Percentiles rank a stretch among this genome's conserved stretches.
phyloP scores from a whole-genome alignment of 2,888 invertebrate genomes.

The Polietes domitor region DNA sequence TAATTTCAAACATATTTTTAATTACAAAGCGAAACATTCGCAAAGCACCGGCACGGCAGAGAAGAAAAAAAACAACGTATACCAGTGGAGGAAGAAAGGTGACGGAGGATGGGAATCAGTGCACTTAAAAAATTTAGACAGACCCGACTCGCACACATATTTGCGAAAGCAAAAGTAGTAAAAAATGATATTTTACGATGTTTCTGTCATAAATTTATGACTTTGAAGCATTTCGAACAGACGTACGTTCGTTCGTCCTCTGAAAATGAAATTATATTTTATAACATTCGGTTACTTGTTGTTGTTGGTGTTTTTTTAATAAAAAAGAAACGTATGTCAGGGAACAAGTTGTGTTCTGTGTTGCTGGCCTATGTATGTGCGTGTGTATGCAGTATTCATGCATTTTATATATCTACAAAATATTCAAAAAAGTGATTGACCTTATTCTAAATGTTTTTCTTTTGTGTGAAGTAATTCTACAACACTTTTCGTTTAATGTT shows the following conservation, averaged over 20 bases:
- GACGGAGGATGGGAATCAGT: too few relatives aligned
- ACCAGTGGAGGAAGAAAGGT: too few relatives aligned
- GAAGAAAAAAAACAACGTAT: background rate
- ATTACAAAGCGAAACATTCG: conserved; percentile 51
- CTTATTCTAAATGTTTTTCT: too few relatives aligned
- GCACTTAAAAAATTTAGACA: background rate
- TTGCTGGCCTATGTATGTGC: too few relatives aligned
- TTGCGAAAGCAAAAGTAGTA: conserved; percentile 40
- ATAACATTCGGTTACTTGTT: background rate
- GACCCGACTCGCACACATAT: conserved; percentile 22
- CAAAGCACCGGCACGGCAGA: background rate
- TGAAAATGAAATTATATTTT: conserved; percentile 53
- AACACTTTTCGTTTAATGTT: too few relatives aligned
- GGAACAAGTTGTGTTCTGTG: too few relatives aligned
- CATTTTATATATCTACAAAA: too few relatives aligned
- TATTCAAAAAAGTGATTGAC: too few relatives aligned
- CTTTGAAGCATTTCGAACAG: conserved; percentile 47
- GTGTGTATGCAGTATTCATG: too few relatives aligned
- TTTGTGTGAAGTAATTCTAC: too few relatives aligned
- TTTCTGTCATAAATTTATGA: conserved; percentile 61
- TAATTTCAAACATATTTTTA: conserved; percentile 65
- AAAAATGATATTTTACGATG: conserved; percentile 59
- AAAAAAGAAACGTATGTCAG: too few relatives aligned
- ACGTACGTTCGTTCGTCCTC: too few relatives aligned
- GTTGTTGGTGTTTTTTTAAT: background rate